A percentile compares a stretch with the other conserved stretches of the same genome.
Evolutionary conservation across 1,140 invertebrate genomes (phyloP).

Genomic region (Cydia splendana): DNA sequence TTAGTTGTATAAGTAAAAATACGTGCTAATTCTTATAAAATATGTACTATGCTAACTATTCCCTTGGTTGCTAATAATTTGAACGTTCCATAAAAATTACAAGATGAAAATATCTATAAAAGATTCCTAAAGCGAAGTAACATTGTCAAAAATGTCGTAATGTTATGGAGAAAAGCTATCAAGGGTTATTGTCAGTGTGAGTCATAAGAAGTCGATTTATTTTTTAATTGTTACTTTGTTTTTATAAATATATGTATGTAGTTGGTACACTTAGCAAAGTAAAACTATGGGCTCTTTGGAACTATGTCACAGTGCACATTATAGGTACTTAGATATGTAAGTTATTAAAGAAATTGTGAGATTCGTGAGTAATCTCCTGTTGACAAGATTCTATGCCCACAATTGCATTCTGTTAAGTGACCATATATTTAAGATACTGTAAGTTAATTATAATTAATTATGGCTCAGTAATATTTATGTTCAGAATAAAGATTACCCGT

Average conservation of each 20-base stretch:
- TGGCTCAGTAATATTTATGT: conserved; percentile 26
- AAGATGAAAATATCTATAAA: too few relatives aligned
- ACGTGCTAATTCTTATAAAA: too few relatives aligned
- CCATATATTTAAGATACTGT: background rate
- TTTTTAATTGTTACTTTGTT: background rate
- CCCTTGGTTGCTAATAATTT: too few relatives aligned
- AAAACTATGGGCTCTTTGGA: background rate
- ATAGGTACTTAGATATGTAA: too few relatives aligned
- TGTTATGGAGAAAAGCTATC: background rate
- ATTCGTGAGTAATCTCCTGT: background rate
- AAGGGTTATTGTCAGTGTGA: background rate
- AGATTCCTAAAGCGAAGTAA: too few relatives aligned
- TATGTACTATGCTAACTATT: too few relatives aligned
- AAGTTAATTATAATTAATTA: conserved; percentile 1
- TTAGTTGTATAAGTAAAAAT: too few relatives aligned
- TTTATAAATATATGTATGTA: background rate
- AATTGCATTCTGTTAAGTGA: background rate
- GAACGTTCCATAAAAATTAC: too few relatives aligned
- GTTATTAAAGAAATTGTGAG: background rate
- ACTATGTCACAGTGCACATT: too few relatives aligned
- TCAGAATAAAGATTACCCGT: background rate
- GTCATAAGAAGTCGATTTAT: background rate
- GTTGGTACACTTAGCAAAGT: background rate
- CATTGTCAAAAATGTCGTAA: too few relatives aligned
- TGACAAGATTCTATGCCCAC: background rate